A percentile compares a stretch with the other conserved stretches of the same genome.
Evolutionary conservation across 1,140 invertebrate genomes (phyloP).

Genomic region (Panagrolaimus sp.): DNA sequence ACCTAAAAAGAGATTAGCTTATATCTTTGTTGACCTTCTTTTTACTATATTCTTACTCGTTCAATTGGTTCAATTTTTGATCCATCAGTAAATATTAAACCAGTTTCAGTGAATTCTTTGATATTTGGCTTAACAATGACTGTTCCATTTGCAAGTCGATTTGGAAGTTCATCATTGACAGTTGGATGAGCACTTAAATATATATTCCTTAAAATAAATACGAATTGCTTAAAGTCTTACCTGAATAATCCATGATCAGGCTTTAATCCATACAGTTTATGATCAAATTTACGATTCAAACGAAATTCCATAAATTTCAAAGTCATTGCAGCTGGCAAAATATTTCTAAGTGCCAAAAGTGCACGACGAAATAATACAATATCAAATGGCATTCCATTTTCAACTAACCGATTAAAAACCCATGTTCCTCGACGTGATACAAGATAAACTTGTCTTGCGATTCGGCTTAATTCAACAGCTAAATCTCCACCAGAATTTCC

Average conservation of each 20-base stretch:
- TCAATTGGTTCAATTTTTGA: constrained; percentile 34
- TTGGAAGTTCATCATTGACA: constrained; percentile 50
- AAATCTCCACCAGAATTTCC: constrained; percentile 64
- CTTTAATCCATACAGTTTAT: constrained; percentile 60
- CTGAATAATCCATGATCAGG: constrained; percentile 59
- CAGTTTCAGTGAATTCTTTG: constrained; percentile 55
- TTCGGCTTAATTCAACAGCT: constrained; percentile 61
- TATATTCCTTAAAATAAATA: constrained; percentile 47
- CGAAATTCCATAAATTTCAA: constrained; percentile 35
- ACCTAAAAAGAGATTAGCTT: constrained; percentile 53
- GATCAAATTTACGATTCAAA: constrained; percentile 60
- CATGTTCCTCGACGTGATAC: constrained; percentile 62
- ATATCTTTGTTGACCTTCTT: not conserved
- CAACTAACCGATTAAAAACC: constrained; percentile 59
- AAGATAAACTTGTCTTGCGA: constrained; percentile 60
- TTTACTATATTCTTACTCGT: constrained; percentile 25
- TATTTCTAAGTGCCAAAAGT: not conserved
- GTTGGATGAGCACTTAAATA: constrained; percentile 48
- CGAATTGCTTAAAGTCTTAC: constrained; percentile 47
- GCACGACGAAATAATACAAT: constrained; percentile 22
- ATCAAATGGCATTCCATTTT: constrained; percentile 58
- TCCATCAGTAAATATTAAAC: constrained; percentile 60
- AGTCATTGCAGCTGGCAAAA: constrained; percentile 21
- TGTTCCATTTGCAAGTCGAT: constrained; percentile 60
- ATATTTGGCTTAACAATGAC: constrained; percentile 59